Evolutionary conservation across 2,113 vertebrate species (phyloP).

Genomic region (Casuarius casuarius): DNA sequence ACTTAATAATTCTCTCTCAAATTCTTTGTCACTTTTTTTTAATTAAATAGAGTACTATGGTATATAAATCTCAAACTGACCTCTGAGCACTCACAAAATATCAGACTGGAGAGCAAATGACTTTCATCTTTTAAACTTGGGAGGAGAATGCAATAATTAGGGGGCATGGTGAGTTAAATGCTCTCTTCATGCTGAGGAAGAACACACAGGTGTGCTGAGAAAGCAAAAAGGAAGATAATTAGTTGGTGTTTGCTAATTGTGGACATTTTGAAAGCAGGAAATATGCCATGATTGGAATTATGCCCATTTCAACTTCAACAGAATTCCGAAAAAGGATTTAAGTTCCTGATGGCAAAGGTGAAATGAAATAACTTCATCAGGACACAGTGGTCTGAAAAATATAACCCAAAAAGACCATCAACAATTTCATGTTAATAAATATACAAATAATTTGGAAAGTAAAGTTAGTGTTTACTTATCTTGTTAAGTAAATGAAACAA

Average conservation of each 20-base stretch:
- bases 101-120: constrained; percentile 3
- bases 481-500: background rate
- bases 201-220: constrained; percentile 26
- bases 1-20: background rate
- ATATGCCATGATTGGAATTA: background rate
- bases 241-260: constrained; percentile 17
- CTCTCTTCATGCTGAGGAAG: constrained; percentile 17
- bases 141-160: constrained; percentile 49
- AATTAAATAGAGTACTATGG: constrained; percentile 18
- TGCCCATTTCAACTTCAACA: background rate
- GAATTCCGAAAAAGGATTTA: background rate
- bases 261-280: constrained; percentile 6
- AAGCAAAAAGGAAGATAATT: background rate
- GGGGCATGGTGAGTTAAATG: constrained; percentile 23
- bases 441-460: background rate
- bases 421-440: background rate
- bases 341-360: background rate
- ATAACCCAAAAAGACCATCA: background rate
- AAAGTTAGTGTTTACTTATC: background rate
- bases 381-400: background rate
- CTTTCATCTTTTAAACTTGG: constrained; percentile 43
- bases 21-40: constrained; percentile 14
- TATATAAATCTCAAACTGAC: constrained; percentile 39
- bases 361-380: background rate
- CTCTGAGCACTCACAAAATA: constrained; percentile 9